These are phyloP conservation scores for Ibidorhyncha struthersii DNA, from an alignment of 2,113 vertebrate species.

Conservation along the genomic window DNA sequence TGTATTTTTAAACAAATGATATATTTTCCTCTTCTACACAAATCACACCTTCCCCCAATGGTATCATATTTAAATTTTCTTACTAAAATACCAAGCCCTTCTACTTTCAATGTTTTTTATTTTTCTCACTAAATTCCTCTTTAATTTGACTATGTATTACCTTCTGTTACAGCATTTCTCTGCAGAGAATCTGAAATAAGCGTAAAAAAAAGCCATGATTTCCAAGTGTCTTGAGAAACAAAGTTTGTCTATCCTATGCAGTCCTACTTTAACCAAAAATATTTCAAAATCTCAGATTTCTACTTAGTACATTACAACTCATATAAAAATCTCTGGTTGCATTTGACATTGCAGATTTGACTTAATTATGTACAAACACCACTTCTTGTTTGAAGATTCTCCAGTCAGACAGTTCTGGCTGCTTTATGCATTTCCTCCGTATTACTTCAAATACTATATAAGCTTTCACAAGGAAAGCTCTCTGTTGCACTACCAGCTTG, in stretches of 20 bases:
- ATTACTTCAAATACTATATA: not conserved
- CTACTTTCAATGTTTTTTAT: not conserved
- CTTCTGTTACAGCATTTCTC: not conserved
- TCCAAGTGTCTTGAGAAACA: not conserved
- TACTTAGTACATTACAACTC: not conserved
- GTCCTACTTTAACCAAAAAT: not conserved
- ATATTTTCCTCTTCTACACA: not conserved
- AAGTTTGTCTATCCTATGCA: not conserved
- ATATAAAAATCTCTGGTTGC: not conserved
- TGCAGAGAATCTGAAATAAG: conserved; percentile 2
- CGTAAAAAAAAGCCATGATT: not conserved
- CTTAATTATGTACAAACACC: conserved; percentile 12
- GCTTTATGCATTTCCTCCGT: not conserved
- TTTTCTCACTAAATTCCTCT: not conserved
- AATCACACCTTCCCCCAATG: not conserved
- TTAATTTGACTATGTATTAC: not conserved
- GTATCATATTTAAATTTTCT: not conserved
- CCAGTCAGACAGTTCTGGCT: not conserved
- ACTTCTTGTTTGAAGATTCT: not conserved
- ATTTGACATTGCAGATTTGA: conserved; percentile 1
- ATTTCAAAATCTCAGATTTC: not conserved
- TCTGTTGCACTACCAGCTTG: not conserved
- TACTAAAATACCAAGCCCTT: not conserved
- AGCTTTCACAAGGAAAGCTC: not conserved
- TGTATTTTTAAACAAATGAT: not conserved